Evolutionary conservation across 2,888 invertebrate species (phyloP).

Genomic region (Caenorhabditis angaria): DNA sequence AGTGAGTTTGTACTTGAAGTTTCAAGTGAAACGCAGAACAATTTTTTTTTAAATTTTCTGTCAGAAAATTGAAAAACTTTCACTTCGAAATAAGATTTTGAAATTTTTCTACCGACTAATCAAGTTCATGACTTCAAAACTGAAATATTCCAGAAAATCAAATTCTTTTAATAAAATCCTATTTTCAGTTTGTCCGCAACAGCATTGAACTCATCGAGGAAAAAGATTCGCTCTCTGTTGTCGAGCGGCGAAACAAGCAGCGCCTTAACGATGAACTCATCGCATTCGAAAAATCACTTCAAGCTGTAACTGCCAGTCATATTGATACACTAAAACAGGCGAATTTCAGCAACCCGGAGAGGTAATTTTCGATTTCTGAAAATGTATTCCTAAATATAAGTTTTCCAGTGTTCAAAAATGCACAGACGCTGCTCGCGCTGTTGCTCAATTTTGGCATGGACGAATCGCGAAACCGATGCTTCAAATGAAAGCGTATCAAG

Average conservation of each 20-base stretch:
- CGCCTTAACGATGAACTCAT: slow-evolving; percentile 39
- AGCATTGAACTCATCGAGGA: slow-evolving; percentile 90
- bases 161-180: no score
- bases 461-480: slow-evolving; percentile 50
- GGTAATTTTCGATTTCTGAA: slow-evolving; percentile 28
- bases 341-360: slow-evolving; percentile 66
- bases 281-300: slow-evolving; percentile 57
- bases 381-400: not conserved
- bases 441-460: slow-evolving; percentile 56
- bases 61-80: no score
- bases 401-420: slow-evolving; percentile 64
- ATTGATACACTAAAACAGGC: slow-evolving; percentile 61
- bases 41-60: slow-evolving; percentile 3
- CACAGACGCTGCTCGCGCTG: slow-evolving; percentile 65
- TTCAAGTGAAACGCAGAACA: not conserved
- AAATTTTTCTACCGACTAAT: no score
- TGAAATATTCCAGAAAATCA: no score
- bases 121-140: no score
- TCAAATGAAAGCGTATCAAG: slow-evolving; percentile 59
- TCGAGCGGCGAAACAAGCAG: slow-evolving; percentile 86
- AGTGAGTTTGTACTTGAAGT: slow-evolving; percentile 55
- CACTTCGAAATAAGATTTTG: no score
- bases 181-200: slow-evolving; percentile 84
- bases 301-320: slow-evolving; percentile 62
- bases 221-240: slow-evolving; percentile 86